Evolutionary conservation across 2,888 invertebrate species (phyloP), one percentile per base, ranked within the genome.

Genomic region (Peribatodes rhomboidaria): DNA sequence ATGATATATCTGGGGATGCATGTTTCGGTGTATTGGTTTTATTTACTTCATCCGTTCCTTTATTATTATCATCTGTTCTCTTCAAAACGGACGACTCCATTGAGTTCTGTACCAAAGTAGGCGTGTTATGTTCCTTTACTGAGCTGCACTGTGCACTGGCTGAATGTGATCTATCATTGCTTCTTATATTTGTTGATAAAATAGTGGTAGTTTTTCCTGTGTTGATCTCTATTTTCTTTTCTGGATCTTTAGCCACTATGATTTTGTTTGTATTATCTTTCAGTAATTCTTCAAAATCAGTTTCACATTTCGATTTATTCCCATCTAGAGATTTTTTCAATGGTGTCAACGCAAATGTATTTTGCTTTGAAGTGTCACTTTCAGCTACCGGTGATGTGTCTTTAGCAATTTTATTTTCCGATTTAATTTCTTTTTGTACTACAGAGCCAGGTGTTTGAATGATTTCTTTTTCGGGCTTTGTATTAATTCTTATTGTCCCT

Each of bases 241-340:
- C 90, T 14, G 87, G 84, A 63, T 89, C 83, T 74, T 89, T 92
- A 14, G 83, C 86, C 14, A 91, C 77, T 84, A 93, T 94, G 54
- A 92, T 93, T 83, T 93, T 91, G 78, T 91, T 93, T 20, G 93
- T 91, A 56, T 88, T 93, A 74, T 93, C 93, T 81, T 91, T 94
- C 31, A 94, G 77, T 47, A 94, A 77, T 74, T 94, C 94, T 78
- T 94, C 94, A 76, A 93, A 94, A 77, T 94, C 94, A 41, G 93
- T 93, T 74, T 88, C 92, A 79, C 89, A 87, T 82, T 92, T 92
- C 10, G 80, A 46, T 65, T 76, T 71, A 66, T 74, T 77, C 57
- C 86, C 88, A 46, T 57, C 68, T 33, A 46, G 13, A 56, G 44
- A 8, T 57, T 54, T 59, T 49, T 31, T 46, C 1, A 46, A 13